These are phyloP conservation scores for Climacteris rufus DNA, from an alignment of 2,113 vertebrate species.

Conservation along the genomic window DNA sequence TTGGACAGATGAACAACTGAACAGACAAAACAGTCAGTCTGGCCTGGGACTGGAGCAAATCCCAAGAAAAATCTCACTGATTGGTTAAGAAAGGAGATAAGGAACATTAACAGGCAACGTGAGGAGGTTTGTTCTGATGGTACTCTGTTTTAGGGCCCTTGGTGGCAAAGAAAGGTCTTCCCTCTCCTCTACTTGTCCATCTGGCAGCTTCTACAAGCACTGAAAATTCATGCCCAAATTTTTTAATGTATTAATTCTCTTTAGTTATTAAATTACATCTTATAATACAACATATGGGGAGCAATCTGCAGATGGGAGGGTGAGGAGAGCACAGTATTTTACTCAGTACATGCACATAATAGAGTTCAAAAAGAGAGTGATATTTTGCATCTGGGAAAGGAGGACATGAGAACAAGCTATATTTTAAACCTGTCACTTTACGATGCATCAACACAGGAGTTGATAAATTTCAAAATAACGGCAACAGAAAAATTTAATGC, in stretches of 20 bases:
- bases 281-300: constrained; percentile 25
- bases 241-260: constrained; percentile 12
- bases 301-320: constrained; percentile 13
- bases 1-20: neutral
- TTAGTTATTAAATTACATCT: constrained; percentile 1
- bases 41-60: neutral
- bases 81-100: neutral
- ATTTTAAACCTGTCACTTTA: neutral
- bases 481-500: neutral
- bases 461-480: neutral
- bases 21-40: neutral
- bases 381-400: constrained; percentile 13
- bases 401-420: neutral
- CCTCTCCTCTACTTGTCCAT: neutral
- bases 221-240: constrained; percentile 1
- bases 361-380: neutral
- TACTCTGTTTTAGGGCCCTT: neutral
- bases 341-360: neutral
- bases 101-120: rapidly evolving
- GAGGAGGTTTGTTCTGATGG: neutral
- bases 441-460: neutral
- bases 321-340: constrained; percentile 11
- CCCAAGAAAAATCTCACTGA: neutral
- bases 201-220: constrained; percentile 2
- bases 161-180: neutral